A percentile compares a stretch with the other conserved stretches of the same genome.
phyloP scores from a whole-genome alignment of 2,797 vertebrate genomes.

The Tauraco hartlaubi region DNA sequence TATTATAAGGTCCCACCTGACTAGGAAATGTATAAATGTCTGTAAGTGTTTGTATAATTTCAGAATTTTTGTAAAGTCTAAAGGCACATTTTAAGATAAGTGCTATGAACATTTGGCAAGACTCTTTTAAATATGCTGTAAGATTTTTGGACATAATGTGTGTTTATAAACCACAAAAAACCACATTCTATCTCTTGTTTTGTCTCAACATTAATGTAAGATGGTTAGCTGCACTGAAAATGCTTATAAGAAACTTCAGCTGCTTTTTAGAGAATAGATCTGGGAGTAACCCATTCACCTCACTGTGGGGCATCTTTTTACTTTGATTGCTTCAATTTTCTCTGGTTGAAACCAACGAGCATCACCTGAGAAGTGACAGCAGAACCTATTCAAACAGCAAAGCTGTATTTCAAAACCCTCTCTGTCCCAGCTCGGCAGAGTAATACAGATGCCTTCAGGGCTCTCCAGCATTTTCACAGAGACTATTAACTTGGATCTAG shows the following conservation, averaged over 20 bases:
- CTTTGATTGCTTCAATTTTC: not conserved
- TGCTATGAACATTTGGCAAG: constrained; percentile 32
- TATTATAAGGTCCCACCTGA: constrained; percentile 56
- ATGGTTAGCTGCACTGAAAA: not conserved
- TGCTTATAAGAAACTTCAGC: not conserved
- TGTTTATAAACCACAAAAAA: constrained; percentile 47
- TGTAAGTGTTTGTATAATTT: constrained; percentile 10
- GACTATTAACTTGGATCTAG: constrained; percentile 64
- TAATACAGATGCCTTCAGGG: constrained; percentile 29
- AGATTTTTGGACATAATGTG: not conserved
- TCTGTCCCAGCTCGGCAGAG: not conserved
- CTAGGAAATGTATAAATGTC: not conserved
- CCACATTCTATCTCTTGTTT: constrained; percentile 47
- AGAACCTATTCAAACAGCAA: not conserved
- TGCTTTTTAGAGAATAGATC: not conserved
- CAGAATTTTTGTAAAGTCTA: not conserved
- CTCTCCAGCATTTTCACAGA: constrained; percentile 53
- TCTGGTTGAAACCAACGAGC: not conserved
- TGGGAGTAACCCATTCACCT: not conserved
- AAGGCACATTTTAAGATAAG: constrained; percentile 37
- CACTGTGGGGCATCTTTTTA: accelerated
- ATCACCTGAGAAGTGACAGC: constrained; percentile 14
- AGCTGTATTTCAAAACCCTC: constrained; percentile 5
- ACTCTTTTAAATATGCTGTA: constrained; percentile 5
- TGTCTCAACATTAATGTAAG: constrained; percentile 13